A percentile compares a stretch with the other conserved stretches of the same genome.
phyloP scores from a whole-genome alignment of 2,113 vertebrate species.

The Rana temporaria region DNA sequence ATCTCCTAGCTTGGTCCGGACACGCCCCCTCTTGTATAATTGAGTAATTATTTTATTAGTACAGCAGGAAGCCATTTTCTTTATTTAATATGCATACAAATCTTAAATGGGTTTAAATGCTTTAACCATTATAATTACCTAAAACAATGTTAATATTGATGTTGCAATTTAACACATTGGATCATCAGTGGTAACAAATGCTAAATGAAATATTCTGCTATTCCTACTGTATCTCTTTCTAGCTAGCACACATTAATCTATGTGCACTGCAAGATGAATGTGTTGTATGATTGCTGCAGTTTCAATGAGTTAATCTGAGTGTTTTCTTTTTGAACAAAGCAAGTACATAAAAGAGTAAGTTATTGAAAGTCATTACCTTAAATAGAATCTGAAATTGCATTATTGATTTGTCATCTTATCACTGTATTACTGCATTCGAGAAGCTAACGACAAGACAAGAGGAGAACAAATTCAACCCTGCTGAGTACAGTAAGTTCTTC shows the following conservation, averaged over 20 bases:
- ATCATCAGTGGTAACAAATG: neutral
- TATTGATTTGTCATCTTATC: conserved; percentile 48
- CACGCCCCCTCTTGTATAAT: too few relatives aligned
- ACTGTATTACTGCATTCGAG: neutral
- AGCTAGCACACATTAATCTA: conserved; percentile 24
- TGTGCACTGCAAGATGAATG: conserved; percentile 1
- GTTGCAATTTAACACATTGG: conserved; percentile 41
- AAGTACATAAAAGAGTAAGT: conserved; percentile 38
- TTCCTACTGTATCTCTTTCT: neutral
- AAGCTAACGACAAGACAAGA: conserved; percentile 5
- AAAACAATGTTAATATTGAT: conserved; percentile 27
- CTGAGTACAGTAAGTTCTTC: conserved; percentile 11
- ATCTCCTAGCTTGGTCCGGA: too few relatives aligned
- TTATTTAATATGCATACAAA: conserved; percentile 8
- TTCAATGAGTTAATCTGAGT: conserved; percentile 27
- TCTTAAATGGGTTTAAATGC: conserved; percentile 1
- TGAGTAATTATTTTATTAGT: neutral
- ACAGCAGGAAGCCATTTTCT: neutral
- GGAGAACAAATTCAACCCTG: neutral
- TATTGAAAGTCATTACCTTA: conserved; percentile 47
- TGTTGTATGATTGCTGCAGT: conserved; percentile 10
- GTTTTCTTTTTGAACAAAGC: conserved; percentile 41
- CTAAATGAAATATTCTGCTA: conserved; percentile 14
- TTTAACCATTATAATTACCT: conserved; percentile 27
- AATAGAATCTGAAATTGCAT: conserved; percentile 46